Evolutionary conservation across 2,797 vertebrate species (phyloP).

Genomic region (Sebastes iracundus): DNA sequence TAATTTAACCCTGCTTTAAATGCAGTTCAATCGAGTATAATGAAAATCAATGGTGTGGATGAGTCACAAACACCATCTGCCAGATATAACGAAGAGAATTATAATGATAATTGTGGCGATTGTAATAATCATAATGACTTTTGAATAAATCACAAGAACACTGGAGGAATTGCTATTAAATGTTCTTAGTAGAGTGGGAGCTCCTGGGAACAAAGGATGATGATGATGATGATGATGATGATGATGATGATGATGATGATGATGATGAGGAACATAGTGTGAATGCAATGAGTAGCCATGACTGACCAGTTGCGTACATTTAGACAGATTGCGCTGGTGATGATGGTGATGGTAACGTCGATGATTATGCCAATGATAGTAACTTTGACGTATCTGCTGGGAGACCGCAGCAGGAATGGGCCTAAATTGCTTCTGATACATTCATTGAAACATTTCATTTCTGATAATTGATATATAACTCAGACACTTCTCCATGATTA

Average conservation of each 20-base stretch:
- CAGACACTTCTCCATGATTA: slow-evolving; percentile 43
- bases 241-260: neutral
- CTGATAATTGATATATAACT: slow-evolving; percentile 55
- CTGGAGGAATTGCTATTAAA: neutral
- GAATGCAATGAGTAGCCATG: neutral
- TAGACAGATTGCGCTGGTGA: neutral
- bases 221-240: neutral
- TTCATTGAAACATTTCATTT: slow-evolving; percentile 47
- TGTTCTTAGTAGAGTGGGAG: neutral
- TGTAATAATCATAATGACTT: neutral
- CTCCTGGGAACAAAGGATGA: neutral
- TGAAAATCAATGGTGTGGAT: neutral
- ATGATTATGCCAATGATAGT: neutral
- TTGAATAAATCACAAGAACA: neutral
- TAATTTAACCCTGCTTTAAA: neutral
- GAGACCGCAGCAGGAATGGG: neutral
- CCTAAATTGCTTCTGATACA: slow-evolving; percentile 11
- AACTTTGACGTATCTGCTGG: neutral
- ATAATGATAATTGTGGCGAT: neutral
- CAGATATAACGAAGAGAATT: neutral
- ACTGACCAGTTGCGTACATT: neutral
- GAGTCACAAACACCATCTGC: slow-evolving; percentile 11
- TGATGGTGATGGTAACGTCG: neutral
- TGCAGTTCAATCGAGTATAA: neutral
- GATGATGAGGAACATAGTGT: neutral